Evolutionary conservation across 1,140 invertebrate genomes (phyloP).

Genomic region (Euglossa dilemma): DNA sequence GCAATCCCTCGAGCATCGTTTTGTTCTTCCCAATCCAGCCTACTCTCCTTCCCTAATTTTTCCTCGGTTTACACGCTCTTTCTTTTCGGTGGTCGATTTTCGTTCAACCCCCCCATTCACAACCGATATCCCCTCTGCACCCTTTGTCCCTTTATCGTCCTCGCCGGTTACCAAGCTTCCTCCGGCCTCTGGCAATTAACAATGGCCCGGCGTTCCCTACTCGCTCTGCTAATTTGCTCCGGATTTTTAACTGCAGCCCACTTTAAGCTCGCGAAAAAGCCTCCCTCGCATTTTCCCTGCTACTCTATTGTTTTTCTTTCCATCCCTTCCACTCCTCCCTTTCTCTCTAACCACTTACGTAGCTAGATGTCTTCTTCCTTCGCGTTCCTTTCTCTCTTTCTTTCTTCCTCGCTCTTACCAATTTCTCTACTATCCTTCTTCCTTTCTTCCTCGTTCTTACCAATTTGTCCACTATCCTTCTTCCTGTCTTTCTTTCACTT

Average conservation of each 20-base stretch:
- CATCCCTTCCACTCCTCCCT: not conserved
- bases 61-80: slow-evolving; percentile 2
- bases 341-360: not conserved
- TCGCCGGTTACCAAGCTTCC: slow-evolving; percentile 4
- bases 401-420: not conserved
- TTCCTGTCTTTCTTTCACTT: too few species aligned
- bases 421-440: not conserved
- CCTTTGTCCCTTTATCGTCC: slow-evolving; percentile 39
- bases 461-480: too few species aligned
- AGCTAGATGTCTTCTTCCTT: not conserved
- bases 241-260: slow-evolving; percentile 62
- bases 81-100: not conserved
- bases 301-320: not conserved
- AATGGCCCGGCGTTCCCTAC: slow-evolving; percentile 48
- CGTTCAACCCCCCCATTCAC: not conserved
- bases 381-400: not conserved
- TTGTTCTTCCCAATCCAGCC: not conserved
- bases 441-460: not conserved
- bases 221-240: slow-evolving; percentile 60
- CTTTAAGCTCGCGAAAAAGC: slow-evolving; percentile 48
- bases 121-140: not conserved
- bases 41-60: not conserved
- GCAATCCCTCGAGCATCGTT: not conserved
- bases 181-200: slow-evolving; percentile 58
- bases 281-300: not conserved